phyloP scores from a whole-genome alignment of 2,888 invertebrate species.

The Machimus rusticus region DNA sequence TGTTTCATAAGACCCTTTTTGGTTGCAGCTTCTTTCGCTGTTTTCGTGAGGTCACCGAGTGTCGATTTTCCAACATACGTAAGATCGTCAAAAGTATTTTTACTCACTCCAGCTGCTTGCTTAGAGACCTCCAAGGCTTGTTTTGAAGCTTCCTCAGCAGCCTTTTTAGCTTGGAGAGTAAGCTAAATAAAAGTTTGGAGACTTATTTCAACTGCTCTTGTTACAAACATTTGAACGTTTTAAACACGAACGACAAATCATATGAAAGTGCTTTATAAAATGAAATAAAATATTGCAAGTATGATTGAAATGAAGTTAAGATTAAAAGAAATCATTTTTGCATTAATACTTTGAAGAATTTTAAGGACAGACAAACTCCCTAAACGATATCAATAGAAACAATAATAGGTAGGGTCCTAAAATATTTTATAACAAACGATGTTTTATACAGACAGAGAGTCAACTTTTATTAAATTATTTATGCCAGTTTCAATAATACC shows the following conservation, averaged over 20 bases:
- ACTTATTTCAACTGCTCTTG: neutral
- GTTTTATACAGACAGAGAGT: too few relatives aligned
- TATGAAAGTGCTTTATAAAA: neutral
- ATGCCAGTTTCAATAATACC: too few relatives aligned
- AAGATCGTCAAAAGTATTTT: conserved; percentile 86
- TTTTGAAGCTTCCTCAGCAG: conserved; percentile 86
- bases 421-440: too few relatives aligned
- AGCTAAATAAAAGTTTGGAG: conserved; percentile 65
- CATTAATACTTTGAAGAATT: neutral
- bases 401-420: too few relatives aligned
- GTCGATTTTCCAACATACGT: conserved; percentile 91
- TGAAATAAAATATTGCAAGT: neutral
- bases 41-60: conserved; percentile 88
- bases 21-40: conserved; percentile 85
- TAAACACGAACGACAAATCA: neutral
- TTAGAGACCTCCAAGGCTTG: conserved; percentile 86
- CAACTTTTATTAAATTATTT: too few relatives aligned
- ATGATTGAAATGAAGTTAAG: neutral
- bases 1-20: conserved; percentile 87
- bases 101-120: conserved; percentile 86
- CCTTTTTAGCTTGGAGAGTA: conserved; percentile 87
- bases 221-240: neutral
- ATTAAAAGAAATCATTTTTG: neutral
- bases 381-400: neutral
- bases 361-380: neutral